Conservation (phyloP, 23 tunicate genomes). For the Styela plicata region DNA sequence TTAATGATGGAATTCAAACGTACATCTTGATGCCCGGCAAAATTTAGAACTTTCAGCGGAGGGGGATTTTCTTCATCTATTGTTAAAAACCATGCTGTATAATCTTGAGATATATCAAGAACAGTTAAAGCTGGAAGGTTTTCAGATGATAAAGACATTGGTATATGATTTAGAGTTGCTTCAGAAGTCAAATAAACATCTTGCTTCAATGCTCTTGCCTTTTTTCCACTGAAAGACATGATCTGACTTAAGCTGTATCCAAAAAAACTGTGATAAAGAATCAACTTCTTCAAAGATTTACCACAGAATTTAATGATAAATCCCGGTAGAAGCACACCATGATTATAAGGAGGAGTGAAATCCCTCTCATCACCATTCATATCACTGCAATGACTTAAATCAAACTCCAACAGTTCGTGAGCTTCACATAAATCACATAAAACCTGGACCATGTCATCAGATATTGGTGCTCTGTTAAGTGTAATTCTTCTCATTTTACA, state of each 20-base stretch:
- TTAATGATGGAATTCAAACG: constrained; percentile 1
- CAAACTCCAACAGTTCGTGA: constrained; percentile 5
- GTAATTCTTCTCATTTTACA: constrained; percentile 2
- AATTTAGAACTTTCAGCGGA: background rate
- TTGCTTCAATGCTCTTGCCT: constrained; percentile 15
- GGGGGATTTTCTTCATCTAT: constrained; percentile 25
- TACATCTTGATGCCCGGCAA: background rate
- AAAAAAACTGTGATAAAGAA: background rate
- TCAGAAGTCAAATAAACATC: constrained; percentile 10
- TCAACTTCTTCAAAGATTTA: background rate
- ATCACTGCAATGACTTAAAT: constrained; percentile 19
- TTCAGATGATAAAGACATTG: background rate
- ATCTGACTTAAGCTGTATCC: constrained; percentile 22
- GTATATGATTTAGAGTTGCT: background rate
- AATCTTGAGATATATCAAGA: constrained; percentile 11
- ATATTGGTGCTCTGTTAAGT: constrained; percentile 15
- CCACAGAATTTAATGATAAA: constrained; percentile 15
- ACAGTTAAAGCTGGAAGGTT: background rate
- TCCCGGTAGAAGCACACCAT: constrained; percentile 1
- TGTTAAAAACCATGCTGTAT: constrained; percentile 16
- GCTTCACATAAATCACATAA: constrained; percentile 14
- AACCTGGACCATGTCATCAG: constrained; percentile 25
- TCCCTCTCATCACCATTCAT: constrained; percentile 8
- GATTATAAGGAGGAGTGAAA: constrained; percentile 19
- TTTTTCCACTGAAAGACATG: constrained; percentile 5